Evolutionary conservation across 2,888 invertebrate genomes (phyloP).

Genomic region (Vesta saturnalis): DNA sequence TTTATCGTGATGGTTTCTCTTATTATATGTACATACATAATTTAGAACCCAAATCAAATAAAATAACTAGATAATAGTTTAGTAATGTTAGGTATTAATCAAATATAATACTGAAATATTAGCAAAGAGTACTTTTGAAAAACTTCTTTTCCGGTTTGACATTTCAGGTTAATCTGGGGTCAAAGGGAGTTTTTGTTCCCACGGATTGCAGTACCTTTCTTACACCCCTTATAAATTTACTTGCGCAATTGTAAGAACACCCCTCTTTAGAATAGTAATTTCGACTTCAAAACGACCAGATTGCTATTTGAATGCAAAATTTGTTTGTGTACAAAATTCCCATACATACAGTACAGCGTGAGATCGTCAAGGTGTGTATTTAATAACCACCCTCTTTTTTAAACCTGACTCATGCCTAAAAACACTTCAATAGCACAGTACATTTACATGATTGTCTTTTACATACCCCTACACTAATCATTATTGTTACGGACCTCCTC

Average conservation of each 20-base stretch:
- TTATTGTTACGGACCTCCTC: no score
- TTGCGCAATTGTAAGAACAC: conserved; percentile 30
- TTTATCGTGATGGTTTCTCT: no score
- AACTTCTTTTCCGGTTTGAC: conserved; percentile 17
- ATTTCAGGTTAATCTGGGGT: conserved; percentile 33
- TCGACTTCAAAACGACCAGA: conserved; percentile 34
- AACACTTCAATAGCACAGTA: not conserved
- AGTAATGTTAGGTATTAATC: no score
- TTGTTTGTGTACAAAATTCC: conserved; percentile 38
- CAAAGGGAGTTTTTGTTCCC: conserved; percentile 34
- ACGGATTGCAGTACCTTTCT: conserved; percentile 33
- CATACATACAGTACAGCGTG: conserved; percentile 42
- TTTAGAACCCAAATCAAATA: no score
- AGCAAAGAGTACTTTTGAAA: not conserved
- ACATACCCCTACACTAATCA: not conserved
- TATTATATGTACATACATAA: no score
- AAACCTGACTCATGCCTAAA: conserved; percentile 10
- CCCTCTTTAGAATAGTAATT: conserved; percentile 29
- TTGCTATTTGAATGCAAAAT: conserved; percentile 29
- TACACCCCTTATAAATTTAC: conserved; percentile 31
- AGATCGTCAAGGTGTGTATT: conserved; percentile 42
- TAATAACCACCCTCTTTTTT: conserved; percentile 43
- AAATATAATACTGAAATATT: not conserved
- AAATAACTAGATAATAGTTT: no score
- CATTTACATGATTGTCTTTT: no score